A percentile compares a stretch with the other conserved stretches of the same genome.
phyloP scores from a whole-genome alignment of 2,888 invertebrate genomes.

The Imbricaverruca yamaguchii region DNA sequence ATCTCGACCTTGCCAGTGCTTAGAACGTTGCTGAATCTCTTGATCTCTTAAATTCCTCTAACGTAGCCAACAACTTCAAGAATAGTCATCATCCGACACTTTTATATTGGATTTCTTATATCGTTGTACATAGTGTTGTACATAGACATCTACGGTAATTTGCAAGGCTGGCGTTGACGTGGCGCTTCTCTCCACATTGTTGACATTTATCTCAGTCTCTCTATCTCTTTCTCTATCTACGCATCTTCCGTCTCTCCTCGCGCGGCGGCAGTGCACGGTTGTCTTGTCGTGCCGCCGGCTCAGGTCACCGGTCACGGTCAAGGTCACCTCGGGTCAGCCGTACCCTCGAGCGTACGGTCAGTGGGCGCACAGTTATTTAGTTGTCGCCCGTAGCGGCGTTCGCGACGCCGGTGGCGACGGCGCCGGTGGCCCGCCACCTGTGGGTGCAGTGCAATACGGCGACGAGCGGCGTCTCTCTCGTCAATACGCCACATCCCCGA shows the following conservation, averaged over 20 bases:
- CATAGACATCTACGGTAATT: constrained; percentile 12
- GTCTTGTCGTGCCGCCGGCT: not conserved
- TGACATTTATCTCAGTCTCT: constrained; percentile 6
- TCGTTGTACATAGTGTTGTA: constrained; percentile 15
- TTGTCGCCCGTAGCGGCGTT: not conserved
- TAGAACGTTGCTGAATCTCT: not conserved
- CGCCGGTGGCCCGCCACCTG: not conserved
- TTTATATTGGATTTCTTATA: constrained; percentile 16
- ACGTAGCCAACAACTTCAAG: constrained; percentile 1
- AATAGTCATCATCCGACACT: constrained; percentile 14
- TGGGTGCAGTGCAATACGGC: constrained; percentile 2
- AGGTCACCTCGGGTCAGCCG: not conserved
- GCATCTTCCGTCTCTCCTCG: not conserved
- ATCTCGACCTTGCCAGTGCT: not conserved
- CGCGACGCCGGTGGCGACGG: not conserved
- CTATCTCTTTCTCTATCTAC: not conserved
- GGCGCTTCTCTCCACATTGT: constrained; percentile 12
- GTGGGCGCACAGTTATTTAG: not conserved
- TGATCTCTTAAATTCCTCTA: constrained; percentile 1
- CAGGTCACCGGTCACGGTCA: not conserved
- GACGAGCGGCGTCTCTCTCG: not conserved
- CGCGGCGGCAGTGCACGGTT: not conserved
- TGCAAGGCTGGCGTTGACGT: not conserved
- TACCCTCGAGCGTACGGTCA: not conserved
- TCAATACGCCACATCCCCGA: not conserved